A percentile compares a stretch with the other conserved stretches of the same genome.
These are phyloP conservation scores for Coecobrya sp. DNA, from an alignment of 2,888 invertebrate species.

Conservation along the genomic window DNA sequence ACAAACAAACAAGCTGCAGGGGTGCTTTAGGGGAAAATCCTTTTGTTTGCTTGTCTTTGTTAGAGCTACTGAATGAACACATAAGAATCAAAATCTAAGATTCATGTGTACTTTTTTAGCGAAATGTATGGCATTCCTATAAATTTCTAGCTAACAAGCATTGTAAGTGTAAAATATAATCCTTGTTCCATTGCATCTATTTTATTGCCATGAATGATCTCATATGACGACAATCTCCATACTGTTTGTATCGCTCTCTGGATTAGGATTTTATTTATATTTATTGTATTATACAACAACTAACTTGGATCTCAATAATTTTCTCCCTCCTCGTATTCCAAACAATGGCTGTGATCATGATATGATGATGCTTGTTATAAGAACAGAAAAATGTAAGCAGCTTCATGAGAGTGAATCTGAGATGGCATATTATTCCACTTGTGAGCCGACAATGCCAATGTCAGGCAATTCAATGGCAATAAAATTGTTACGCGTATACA, in stretches of 20 bases:
- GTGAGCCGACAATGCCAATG: neutral
- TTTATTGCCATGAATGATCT: slow-evolving; percentile 12
- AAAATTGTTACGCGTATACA: neutral
- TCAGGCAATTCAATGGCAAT: slow-evolving; percentile 15
- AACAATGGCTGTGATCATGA: neutral
- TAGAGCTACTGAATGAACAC: neutral
- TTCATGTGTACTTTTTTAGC: neutral
- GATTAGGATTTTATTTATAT: slow-evolving; percentile 39
- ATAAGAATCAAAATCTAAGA: neutral
- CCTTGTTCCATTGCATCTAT: neutral
- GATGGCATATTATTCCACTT: slow-evolving; percentile 5
- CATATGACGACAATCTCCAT: neutral
- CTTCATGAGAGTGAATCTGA: neutral
- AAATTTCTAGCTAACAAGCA: slow-evolving; percentile 1
- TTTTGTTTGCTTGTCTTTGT: slow-evolving; percentile 36
- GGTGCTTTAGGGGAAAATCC: slow-evolving; percentile 31
- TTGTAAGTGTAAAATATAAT: neutral
- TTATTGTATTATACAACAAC: slow-evolving; percentile 30
- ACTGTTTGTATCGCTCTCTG: slow-evolving; percentile 9
- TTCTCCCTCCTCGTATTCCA: neutral
- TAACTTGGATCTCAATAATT: slow-evolving; percentile 8
- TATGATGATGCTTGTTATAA: neutral
- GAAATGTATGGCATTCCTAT: slow-evolving; percentile 4
- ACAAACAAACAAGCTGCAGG: slow-evolving; percentile 51
- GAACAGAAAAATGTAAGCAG: neutral